Evolutionary conservation across 2,888 invertebrate species (phyloP), one percentile per base, ranked within the genome.

Genomic region (Cataglyphis albicans): DNA sequence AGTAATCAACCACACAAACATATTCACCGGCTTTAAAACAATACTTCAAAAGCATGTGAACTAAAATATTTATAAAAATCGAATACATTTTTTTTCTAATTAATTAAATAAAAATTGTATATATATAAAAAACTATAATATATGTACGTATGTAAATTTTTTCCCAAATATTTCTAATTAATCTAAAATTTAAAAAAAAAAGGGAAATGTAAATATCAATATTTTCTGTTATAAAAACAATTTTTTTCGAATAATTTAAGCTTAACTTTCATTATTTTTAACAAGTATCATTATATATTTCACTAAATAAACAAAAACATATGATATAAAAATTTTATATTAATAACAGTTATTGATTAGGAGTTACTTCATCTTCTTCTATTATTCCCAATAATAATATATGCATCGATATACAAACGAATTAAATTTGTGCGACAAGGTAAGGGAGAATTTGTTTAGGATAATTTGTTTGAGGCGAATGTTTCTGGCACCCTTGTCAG

Each of bases 361-460:
- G 15, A 44, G 10, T 18, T 18, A 44, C 21, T 21, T 63, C 21
- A 74, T 32, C 41, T 44, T 29, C 52, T 68, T 44, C 21, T 32
- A 44, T 59, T 38, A 25, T 18, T 41, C 41, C 29, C 21, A 57
- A 48, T 57, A 68, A 32, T 32, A 32, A 21, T 35, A 18, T n/a
- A 29, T 41, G 18, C 18, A 38, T n/a, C 12, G 52, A 52, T 38
- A 35, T 18, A 25, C 12, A 32, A n/a, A 21, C 59, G 12, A 68
- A 70, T 68, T 21, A 80, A 59, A 78, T 55, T 65, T 65, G 38
- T 57, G 76, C 57, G 21, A 64, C 25, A 67, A 52, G 15, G 67
- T 21, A 21, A 64, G 10, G 57, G 21, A 18, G 68, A 78, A 59
- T 78, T 78, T 78, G 70, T 68, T 68, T 57, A 78, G 68, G 59